These are phyloP conservation scores for Artemisiospiza belli DNA, from an alignment of 2,113 vertebrate species.

Conservation along the genomic window DNA sequence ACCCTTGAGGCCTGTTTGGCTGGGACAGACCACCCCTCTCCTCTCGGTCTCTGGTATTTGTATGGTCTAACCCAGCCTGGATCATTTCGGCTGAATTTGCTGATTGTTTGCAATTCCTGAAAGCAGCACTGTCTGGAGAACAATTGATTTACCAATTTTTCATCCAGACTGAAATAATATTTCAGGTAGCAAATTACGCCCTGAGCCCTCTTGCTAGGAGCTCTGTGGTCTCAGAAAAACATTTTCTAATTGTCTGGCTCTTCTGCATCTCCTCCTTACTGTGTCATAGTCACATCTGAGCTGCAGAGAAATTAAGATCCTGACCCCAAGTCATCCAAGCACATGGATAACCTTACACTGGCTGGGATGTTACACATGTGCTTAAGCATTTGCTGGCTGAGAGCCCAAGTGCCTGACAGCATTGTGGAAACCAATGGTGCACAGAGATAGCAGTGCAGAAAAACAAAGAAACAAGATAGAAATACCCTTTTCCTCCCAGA, in stretches of 20 bases:
- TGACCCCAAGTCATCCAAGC: constrained; percentile 36
- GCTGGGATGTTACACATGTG: constrained; percentile 29
- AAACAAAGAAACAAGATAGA: constrained; percentile 31
- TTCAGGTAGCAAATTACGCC: not conserved
- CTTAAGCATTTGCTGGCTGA: constrained; percentile 54
- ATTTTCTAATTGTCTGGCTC: constrained; percentile 1
- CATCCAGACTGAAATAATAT: not conserved
- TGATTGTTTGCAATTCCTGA: not conserved
- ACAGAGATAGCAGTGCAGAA: not conserved
- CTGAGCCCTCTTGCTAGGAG: not conserved
- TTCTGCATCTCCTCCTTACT: not conserved
- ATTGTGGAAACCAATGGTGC: not conserved
- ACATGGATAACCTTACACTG: not conserved
- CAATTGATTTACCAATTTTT: not conserved
- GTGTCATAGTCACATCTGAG: constrained; percentile 5
- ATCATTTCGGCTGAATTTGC: not conserved
- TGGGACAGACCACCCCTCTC: not conserved
- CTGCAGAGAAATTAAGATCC: not conserved
- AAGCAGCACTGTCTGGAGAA: not conserved
- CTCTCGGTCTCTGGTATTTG: not conserved
- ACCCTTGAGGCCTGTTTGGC: not conserved
- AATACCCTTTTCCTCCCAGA: not conserved
- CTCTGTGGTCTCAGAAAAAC: not conserved
- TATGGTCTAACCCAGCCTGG: not conserved
- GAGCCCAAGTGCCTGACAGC: constrained; percentile 20